These are phyloP conservation scores for Sebastes itinus DNA, from an alignment of 2,797 vertebrate genomes.

Conservation along the genomic window DNA sequence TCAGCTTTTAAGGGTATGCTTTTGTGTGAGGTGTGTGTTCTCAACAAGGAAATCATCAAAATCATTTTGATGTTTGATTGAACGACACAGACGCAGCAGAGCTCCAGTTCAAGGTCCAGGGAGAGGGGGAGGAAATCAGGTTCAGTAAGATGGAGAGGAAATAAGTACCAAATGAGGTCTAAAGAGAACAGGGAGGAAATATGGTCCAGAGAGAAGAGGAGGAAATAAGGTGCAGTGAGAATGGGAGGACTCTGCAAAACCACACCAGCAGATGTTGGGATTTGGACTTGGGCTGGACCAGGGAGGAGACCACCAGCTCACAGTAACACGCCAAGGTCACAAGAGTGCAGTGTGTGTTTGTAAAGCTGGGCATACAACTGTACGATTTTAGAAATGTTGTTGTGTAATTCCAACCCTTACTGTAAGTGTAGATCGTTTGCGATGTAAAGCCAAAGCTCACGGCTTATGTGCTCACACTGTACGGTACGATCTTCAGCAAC, in stretches of 20 bases:
- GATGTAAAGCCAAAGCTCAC: too few relatives aligned
- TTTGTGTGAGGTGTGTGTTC: neutral
- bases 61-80: conserved; percentile 15
- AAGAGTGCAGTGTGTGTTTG: neutral
- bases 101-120: neutral
- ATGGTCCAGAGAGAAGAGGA: conserved; percentile 8
- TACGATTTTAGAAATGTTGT: too few relatives aligned
- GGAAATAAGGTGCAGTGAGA: conserved; percentile 21
- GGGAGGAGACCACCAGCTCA: neutral
- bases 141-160: neutral
- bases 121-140: neutral
- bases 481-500: too few relatives aligned
- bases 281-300: conserved; percentile 5
- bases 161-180: neutral
- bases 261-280: conserved; percentile 34
- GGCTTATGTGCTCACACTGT: too few relatives aligned
- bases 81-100: neutral
- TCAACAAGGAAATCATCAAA: neutral
- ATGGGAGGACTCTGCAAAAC: conserved; percentile 4
- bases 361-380: neutral
- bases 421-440: too few relatives aligned
- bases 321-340: conserved; percentile 21
- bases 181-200: neutral
- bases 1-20: neutral
- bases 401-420: too few relatives aligned